Evolutionary conservation across 2,797 vertebrate species (phyloP).

Genomic region (Xenopus petersii): DNA sequence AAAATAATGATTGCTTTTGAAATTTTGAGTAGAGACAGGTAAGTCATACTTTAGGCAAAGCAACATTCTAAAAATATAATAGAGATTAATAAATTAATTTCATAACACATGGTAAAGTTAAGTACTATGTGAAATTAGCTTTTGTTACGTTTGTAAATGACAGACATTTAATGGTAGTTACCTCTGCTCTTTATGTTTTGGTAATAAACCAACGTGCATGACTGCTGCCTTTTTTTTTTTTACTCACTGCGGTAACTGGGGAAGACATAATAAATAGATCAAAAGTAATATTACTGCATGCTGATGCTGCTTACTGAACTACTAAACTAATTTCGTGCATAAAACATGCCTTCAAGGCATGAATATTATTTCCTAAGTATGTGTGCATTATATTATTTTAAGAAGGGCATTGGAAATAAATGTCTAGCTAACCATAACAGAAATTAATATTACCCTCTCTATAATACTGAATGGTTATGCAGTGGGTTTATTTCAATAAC

Average conservation of each 20-base stretch:
- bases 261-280: background rate
- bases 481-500: too few species aligned
- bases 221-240: background rate
- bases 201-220: background rate
- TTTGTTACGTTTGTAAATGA: background rate
- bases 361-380: background rate
- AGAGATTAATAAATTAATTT: too few species aligned
- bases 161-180: background rate
- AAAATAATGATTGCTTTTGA: too few species aligned
- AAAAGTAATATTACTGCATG: constrained; percentile 2
- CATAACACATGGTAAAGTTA: too few species aligned
- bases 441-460: too few species aligned
- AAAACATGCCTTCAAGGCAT: background rate
- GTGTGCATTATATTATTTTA: background rate
- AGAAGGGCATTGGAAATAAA: background rate
- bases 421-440: too few species aligned
- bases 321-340: background rate
- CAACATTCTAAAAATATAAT: too few species aligned
- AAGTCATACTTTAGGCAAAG: too few species aligned
- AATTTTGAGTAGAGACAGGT: too few species aligned
- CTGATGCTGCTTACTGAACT: background rate
- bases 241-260: background rate
- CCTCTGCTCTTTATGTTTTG: background rate
- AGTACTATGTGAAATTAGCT: too few species aligned
- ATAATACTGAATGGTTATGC: too few species aligned